A percentile compares a stretch with the other conserved stretches of the same genome.
phyloP scores from a whole-genome alignment of 2,888 invertebrate species.

The Drosophila pseudotakahashii region DNA sequence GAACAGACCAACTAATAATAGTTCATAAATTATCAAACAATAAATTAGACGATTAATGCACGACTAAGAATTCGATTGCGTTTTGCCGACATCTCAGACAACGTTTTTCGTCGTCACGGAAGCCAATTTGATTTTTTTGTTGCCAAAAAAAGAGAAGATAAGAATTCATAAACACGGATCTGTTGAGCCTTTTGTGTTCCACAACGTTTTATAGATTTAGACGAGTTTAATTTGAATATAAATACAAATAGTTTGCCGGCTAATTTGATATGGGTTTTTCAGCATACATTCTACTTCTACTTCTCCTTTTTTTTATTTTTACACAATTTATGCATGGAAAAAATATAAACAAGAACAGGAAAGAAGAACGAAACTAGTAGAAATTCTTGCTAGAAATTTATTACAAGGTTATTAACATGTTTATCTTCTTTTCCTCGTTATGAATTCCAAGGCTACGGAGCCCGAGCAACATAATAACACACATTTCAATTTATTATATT shows the following conservation, averaged over 20 bases:
- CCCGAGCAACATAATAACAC: slow-evolving; percentile 70
- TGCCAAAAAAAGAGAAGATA: slow-evolving; percentile 24
- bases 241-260: slow-evolving; percentile 71
- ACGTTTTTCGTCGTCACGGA: slow-evolving; percentile 67
- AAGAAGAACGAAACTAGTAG: slow-evolving; percentile 54
- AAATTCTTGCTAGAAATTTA: slow-evolving; percentile 75
- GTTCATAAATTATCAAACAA: slow-evolving; percentile 79
- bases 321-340: slow-evolving; percentile 59
- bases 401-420: slow-evolving; percentile 79
- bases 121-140: slow-evolving; percentile 52
- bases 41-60: slow-evolving; percentile 80
- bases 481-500: slow-evolving; percentile 74
- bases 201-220: slow-evolving; percentile 76
- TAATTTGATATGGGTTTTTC: slow-evolving; percentile 63
- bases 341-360: slow-evolving; percentile 25
- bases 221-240: slow-evolving; percentile 78
- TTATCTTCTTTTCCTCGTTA: slow-evolving; percentile 73
- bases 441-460: slow-evolving; percentile 65
- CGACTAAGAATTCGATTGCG: slow-evolving; percentile 78
- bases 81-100: slow-evolving; percentile 60
- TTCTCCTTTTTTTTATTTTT: slow-evolving; percentile 12
- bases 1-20: slow-evolving; percentile 59
- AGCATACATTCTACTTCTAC: slow-evolving; percentile 12
- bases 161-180: slow-evolving; percentile 75
- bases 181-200: slow-evolving; percentile 70